Evolutionary conservation across 1,140 invertebrate species (phyloP), one percentile per base, ranked within the genome.

Genomic region (Eumaeus atala): DNA sequence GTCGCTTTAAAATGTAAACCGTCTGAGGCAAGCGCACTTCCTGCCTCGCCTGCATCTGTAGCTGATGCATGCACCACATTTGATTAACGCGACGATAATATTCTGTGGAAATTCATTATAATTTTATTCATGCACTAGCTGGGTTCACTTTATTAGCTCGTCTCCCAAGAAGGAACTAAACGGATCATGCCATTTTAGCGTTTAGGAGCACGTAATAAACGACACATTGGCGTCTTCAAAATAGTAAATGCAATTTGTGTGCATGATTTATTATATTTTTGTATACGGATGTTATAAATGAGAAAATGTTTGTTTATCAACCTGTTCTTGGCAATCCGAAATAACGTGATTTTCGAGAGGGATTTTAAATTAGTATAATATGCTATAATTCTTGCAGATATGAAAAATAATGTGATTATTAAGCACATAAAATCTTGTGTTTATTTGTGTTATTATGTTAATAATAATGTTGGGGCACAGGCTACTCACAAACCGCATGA

Each of bases 51-150:
- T 35, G 54, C 37, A 51, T 51, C 48, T 49, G 58, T 55, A 59
- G 51, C 58, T 51, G 49, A 74, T 77, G 73, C 73, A 80, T 72
- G 71, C 62, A 70, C 62, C 62, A 65, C 66, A 66, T 75, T 72
- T 77, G 75, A 77, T 74, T 65, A 75, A 66, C 59, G 65, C 62
- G 56, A 66, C 62, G 67, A 72, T 72, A 76, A 74, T 70, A 61
- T 64, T 63, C 67, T 58, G 60, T 56, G 62, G 67, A 68, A 77
- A 78, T 81, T 78, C 72, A 81, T 81, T 73, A 77, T 79, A 66
- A 79, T 75, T 81, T 78, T 80, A 80, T 80, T 77, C 74, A 80
- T 77, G 58, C 64, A 63, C 51, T 51, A 62, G 59, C 59, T 42
- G 48, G 51, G 47, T 56, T 69, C 48, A 50, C 52, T 59, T 59